phyloP scores from a whole-genome alignment of 2,888 invertebrate species.

The Calliphora vomitoria region DNA sequence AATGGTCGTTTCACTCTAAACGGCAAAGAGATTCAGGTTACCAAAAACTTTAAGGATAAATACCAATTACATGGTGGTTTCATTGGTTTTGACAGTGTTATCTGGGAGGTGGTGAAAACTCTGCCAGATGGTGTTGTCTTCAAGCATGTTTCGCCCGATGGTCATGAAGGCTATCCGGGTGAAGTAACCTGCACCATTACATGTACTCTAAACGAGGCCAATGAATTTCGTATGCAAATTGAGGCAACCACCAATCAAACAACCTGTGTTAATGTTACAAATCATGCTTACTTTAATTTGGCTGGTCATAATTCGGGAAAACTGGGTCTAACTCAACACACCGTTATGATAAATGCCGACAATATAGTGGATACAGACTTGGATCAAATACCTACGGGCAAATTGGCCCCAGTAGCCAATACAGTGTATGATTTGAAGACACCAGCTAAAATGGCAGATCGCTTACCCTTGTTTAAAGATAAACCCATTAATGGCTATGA shows the following conservation, averaged over 20 bases:
- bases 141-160: conserved; percentile 91
- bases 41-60: conserved; percentile 88
- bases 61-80: conserved; percentile 93
- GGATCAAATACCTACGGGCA: conserved; percentile 90
- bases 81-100: conserved; percentile 92
- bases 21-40: conserved; percentile 88
- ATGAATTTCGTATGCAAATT: conserved; percentile 91
- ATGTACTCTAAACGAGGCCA: conserved; percentile 89
- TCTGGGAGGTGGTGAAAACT: conserved; percentile 86
- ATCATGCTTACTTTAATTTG: conserved; percentile 95
- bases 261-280: conserved; percentile 94
- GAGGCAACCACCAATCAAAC: conserved; percentile 91
- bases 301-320: conserved; percentile 91
- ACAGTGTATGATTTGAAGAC: conserved; percentile 89
- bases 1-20: conserved; percentile 89
- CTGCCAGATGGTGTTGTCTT: conserved; percentile 87
- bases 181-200: conserved; percentile 89
- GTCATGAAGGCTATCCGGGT: conserved; percentile 96
- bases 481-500: conserved; percentile 88
- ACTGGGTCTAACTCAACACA: conserved; percentile 88
- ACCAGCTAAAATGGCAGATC: conserved; percentile 66
- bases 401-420: conserved; percentile 88
- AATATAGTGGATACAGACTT: conserved; percentile 89
- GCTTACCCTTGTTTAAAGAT: conserved; percentile 58
- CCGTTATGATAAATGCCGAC: conserved; percentile 90